Evolutionary conservation across 2,888 invertebrate species (phyloP).

Genomic region (Dasysyrphus albostriatus): DNA sequence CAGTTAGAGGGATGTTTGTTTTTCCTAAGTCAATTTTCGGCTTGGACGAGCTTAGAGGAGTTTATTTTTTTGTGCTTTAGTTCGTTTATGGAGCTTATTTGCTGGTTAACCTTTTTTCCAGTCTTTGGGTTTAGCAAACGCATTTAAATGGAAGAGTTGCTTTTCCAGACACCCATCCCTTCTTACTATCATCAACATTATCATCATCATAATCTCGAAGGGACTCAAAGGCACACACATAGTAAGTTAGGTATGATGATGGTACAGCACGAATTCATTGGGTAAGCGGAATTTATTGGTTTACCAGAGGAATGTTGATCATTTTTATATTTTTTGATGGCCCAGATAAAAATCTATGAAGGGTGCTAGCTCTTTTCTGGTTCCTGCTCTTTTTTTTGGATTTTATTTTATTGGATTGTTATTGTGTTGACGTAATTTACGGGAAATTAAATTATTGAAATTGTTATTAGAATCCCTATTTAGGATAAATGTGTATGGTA

Average conservation of each 20-base stretch:
- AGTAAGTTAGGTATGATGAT: neutral
- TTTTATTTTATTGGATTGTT: slow-evolving; percentile 69
- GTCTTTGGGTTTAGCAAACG: slow-evolving; percentile 63
- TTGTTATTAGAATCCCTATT: slow-evolving; percentile 57
- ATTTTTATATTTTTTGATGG: slow-evolving; percentile 69
- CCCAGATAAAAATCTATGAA: slow-evolving; percentile 60
- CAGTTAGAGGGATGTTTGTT: slow-evolving; percentile 52
- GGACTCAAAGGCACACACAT: slow-evolving; percentile 10
- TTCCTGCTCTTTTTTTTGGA: slow-evolving; percentile 11
- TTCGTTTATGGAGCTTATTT: slow-evolving; percentile 54
- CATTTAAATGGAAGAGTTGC: slow-evolving; percentile 71
- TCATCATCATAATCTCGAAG: slow-evolving; percentile 14
- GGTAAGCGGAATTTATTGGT: slow-evolving; percentile 63
- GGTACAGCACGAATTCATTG: slow-evolving; percentile 51
- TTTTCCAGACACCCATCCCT: slow-evolving; percentile 23
- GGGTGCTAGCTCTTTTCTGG: slow-evolving; percentile 49
- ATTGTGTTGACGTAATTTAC: slow-evolving; percentile 70
- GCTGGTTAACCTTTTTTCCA: slow-evolving; percentile 74
- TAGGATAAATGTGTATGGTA: neutral
- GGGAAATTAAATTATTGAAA: slow-evolving; percentile 71
- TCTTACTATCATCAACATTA: neutral
- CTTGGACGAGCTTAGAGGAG: slow-evolving; percentile 65
- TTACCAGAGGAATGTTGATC: slow-evolving; percentile 34
- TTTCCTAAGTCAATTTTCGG: slow-evolving; percentile 73
- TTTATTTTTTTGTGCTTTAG: slow-evolving; percentile 31